Evolutionary conservation across 2,797 vertebrate genomes (phyloP), one percentile per base, ranked within the genome.

Genomic region (Mormyrus hasselquistii): DNA sequence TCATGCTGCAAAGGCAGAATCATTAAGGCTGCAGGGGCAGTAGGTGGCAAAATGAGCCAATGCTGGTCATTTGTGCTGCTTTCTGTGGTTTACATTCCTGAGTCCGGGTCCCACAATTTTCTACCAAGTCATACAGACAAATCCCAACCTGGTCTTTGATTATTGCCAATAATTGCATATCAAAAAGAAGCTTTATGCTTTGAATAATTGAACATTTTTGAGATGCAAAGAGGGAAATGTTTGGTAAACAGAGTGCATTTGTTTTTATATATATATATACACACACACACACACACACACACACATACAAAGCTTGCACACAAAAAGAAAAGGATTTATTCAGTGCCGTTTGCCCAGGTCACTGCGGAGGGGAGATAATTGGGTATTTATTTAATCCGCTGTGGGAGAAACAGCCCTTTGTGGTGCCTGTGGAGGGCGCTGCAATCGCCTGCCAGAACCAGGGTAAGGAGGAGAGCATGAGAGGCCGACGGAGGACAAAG

Each of bases 291-390:
- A 34, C 29, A 34, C 29, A 34, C 29, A 34, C 29, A 34, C 29
- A 34, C 29, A 34, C 4, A 62, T 34, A 69, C 65, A 29, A 4
- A 69, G 65, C 34, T 69, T 69, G 65, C 65, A 69, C 79, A 47
- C 76, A 73, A 83, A 8, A 57, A 89, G 53, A 87, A 86, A 69
- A 38, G 16, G 16, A 69, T 87, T 89, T 87, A 73, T 44, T 79
- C 85, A 87, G 29, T 57, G 52, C 16, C 55, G 38, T 89, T 50
- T 49, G 55, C 53, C 57, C 53, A 4, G 14, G 88, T 29, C 38
- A 16, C 83, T 86, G 89, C 6, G 3, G 47, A 89, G 49, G 84
- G 47, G 84, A 76, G 84, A 89, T 87, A 73, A 86, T 76, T 87
- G 59, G 19, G 1, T 76, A 76, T 89, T 87, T 76, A 65, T 89